phyloP scores from a whole-genome alignment of 2,113 vertebrate species.

The Potamarius usumacintae region DNA sequence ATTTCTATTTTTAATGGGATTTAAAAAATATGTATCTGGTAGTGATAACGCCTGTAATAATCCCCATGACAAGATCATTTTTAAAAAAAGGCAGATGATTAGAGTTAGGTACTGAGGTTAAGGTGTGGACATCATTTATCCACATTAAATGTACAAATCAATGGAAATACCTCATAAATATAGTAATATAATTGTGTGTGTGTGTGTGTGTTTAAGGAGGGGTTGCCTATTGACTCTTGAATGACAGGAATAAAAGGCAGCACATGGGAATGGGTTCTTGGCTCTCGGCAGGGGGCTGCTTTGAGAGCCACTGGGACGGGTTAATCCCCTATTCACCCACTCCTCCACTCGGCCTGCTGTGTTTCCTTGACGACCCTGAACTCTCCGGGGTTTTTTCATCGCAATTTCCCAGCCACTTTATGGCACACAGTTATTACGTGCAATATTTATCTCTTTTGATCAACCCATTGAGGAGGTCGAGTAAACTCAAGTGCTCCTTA shows the following conservation, averaged over 20 bases:
- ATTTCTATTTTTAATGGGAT: neutral
- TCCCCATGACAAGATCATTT: neutral
- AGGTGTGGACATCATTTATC: neutral
- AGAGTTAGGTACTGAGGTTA: neutral
- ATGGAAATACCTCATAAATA: constrained; percentile 3
- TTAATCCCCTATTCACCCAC: constrained; percentile 76
- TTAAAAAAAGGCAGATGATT: neutral
- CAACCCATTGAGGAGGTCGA: constrained; percentile 53
- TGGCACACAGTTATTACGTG: constrained; percentile 70
- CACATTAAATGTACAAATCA: neutral
- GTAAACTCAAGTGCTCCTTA: constrained; percentile 60
- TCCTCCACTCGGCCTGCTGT: constrained; percentile 65
- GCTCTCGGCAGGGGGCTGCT: constrained; percentile 55
- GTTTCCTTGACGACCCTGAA: constrained; percentile 67
- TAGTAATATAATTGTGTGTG: neutral
- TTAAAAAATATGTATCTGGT: too few relatives aligned
- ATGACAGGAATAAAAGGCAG: constrained; percentile 55
- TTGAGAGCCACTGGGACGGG: constrained; percentile 73
- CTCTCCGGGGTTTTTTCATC: constrained; percentile 61
- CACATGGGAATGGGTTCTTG: constrained; percentile 66
- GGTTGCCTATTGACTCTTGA: constrained; percentile 54
- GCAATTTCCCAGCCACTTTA: constrained; percentile 61
- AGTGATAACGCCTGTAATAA: neutral
- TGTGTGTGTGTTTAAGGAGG: constrained; percentile 39
- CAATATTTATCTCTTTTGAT: constrained; percentile 74